A percentile compares a stretch with the other conserved stretches of the same genome.
These are phyloP conservation scores for Spodoptera litura DNA, from an alignment of 1,140 invertebrate genomes.

Conservation along the genomic window DNA sequence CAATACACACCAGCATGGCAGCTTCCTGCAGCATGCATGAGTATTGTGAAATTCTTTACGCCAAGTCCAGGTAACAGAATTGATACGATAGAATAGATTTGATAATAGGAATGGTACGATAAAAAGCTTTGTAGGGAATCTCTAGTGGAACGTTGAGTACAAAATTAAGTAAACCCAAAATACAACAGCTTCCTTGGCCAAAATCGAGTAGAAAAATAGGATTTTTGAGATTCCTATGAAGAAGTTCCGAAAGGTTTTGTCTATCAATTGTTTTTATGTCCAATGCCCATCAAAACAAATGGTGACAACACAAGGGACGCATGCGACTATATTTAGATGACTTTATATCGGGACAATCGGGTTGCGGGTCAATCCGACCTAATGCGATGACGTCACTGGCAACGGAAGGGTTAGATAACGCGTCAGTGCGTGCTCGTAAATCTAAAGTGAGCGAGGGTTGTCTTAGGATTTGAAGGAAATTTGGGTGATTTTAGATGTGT, in stretches of 20 bases:
- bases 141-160: too few relatives aligned
- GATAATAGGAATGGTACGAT: too few relatives aligned
- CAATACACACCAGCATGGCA: too few relatives aligned
- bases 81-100: too few relatives aligned
- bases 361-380: slow-evolving; percentile 47
- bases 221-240: too few relatives aligned
- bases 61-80: too few relatives aligned
- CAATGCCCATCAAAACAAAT: neutral
- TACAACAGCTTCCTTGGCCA: too few relatives aligned
- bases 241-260: neutral
- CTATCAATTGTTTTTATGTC: neutral
- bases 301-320: slow-evolving; percentile 28
- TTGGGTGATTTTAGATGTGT: neutral
- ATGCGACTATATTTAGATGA: slow-evolving; percentile 48
- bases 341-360: slow-evolving; percentile 49
- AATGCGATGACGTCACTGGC: slow-evolving; percentile 53
- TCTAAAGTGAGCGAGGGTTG: slow-evolving; percentile 24
- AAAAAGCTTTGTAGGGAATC: too few relatives aligned
- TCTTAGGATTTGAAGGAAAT: slow-evolving; percentile 21
- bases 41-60: too few relatives aligned
- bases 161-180: too few relatives aligned
- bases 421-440: slow-evolving; percentile 18
- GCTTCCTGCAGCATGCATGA: too few relatives aligned
- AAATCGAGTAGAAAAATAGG: too few relatives aligned
- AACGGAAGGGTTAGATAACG: slow-evolving; percentile 32